Base-by-base conservation (phyloP, 2,797 vertebrate genomes). In the Poecilia picta region DNA sequence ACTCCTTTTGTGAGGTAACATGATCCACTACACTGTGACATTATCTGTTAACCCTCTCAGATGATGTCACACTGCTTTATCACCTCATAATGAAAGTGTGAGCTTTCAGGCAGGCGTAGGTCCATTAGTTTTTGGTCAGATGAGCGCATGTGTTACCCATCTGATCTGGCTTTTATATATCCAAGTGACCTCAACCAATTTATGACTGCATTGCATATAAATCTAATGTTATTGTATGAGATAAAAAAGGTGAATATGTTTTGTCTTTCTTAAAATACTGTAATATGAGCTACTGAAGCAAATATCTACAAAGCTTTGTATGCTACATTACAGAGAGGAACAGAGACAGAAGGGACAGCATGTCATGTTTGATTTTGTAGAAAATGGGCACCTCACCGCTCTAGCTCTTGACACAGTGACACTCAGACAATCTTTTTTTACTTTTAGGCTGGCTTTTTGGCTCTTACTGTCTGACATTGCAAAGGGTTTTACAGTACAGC, bases 311-410 rank as follows among this genome's bases (percentile, higher is more conserved):
- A 20, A 25, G 45, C 43, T 68, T 51, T 12, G 12, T 13, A 43
- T 78, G 46, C 18, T 25, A 18, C 18, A 6, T 62, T 45, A 18
- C 4, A 11, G 25, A 73, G 43, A 73, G 43, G 43, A 78, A 57
- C 10, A 49, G 72, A 72, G 36, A 25, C 8, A 75, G 74, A 59
- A n/a, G 15, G 73, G 82, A 74, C 83, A 78, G 62, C 72, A 23
- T 59, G 55, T 41, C 70, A 73, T 49, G 57, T 81, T 72, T 84
- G 25, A 39, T 82, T 87, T 75, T 16, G 47, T 71, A 78, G 43
- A 55, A 89, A 85, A 80, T 85, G 82, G 84, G 81, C 83, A 80
- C 79, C 51, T 88, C 81, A 76, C 64, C 57, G 62, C 45, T 77
- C 16, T 10, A 45, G 36, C 51, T 78, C 71, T 88, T 85, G 83